Conservation (phyloP, 2,797 vertebrate genomes). For the Serranus cabrilla region DNA sequence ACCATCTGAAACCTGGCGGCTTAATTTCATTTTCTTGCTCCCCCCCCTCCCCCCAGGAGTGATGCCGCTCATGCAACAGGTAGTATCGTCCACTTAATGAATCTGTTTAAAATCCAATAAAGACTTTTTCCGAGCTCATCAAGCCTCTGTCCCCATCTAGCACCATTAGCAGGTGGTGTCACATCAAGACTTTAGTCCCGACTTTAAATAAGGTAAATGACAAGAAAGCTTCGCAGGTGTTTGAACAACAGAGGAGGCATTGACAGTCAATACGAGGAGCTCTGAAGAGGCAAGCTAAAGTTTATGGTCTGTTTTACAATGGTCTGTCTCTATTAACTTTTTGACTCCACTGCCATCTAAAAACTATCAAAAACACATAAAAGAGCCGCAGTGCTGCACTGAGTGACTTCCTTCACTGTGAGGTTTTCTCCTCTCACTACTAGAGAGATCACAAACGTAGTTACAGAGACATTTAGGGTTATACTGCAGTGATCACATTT, state of each 20-base stretch:
- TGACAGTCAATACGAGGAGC: background rate
- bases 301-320: constrained; percentile 28
- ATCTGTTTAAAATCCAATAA: constrained; percentile 65
- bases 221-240: constrained; percentile 33
- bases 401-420: background rate
- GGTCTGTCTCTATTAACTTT: constrained; percentile 10
- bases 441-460: background rate
- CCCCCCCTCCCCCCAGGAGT: constrained; percentile 24
- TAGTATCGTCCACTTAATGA: constrained; percentile 57
- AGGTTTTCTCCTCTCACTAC: background rate
- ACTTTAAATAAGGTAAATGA: constrained; percentile 34
- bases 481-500: background rate
- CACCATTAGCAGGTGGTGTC: constrained; percentile 19
- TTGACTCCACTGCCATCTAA: constrained; percentile 18
- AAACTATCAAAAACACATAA: constrained; percentile 31
- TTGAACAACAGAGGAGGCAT: constrained; percentile 1
- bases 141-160: constrained; percentile 22
- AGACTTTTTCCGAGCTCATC: constrained; percentile 36
- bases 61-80: constrained; percentile 24
- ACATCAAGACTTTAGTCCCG: constrained; percentile 8
- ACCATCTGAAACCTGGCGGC: constrained; percentile 57
- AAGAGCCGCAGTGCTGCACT: background rate
- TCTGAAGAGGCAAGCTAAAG: constrained; percentile 16
- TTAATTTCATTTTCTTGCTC: constrained; percentile 66
- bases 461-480: background rate